Conservation (phyloP, 2,113 vertebrate genomes). For the Phyllostomus hastatus region DNA sequence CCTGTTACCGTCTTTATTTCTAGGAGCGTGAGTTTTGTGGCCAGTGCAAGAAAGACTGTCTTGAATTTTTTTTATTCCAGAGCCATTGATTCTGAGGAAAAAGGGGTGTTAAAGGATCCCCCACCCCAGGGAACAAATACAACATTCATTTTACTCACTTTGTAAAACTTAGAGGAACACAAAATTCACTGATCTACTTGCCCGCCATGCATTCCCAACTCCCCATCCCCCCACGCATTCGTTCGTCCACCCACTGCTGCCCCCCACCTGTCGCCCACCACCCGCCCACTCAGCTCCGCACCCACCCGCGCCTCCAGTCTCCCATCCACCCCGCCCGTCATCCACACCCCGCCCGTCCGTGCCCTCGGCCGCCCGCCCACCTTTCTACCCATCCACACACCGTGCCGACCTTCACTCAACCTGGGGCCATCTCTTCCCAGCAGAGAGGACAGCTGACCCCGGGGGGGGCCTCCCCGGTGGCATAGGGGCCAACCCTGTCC, state of each 20-base stretch:
- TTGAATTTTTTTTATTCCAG: background rate
- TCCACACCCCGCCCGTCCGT: background rate
- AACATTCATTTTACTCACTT: background rate
- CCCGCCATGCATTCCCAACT: background rate
- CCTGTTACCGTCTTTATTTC: background rate
- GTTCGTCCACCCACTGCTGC: background rate
- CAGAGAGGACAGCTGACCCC: background rate
- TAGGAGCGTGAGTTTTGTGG: background rate
- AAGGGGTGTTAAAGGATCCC: background rate
- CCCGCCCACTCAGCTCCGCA: background rate
- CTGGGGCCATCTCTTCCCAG: background rate
- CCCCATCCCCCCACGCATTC: no score
- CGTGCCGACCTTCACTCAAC: background rate
- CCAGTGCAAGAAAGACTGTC: background rate
- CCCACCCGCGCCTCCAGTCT: background rate
- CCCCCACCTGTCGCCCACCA: background rate
- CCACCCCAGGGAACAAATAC: background rate
- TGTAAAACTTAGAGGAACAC: background rate
- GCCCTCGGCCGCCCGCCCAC: background rate
- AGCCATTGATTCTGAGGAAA: background rate
- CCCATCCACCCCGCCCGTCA: background rate
- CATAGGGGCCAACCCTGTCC: background rate
- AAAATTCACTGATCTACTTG: background rate
- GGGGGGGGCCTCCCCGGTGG: background rate
- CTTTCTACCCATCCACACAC: background rate